phyloP scores from a whole-genome alignment of 2,113 vertebrate genomes.

The Taxidea taxus region DNA sequence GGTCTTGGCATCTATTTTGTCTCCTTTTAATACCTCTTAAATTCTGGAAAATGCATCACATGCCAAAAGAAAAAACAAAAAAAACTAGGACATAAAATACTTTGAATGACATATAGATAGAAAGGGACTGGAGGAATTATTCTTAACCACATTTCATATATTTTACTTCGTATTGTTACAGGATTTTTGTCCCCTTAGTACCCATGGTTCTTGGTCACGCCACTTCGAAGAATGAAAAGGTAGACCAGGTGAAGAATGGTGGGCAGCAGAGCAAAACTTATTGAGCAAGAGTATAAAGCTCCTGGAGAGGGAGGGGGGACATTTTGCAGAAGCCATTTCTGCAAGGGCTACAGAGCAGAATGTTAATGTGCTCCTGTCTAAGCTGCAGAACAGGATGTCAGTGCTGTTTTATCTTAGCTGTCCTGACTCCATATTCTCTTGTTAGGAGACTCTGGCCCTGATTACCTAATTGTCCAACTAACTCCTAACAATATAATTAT shows the following conservation, averaged over 20 bases:
- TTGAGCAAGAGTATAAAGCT: not conserved
- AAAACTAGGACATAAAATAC: not conserved
- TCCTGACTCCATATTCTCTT: not conserved
- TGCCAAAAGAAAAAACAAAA: not conserved
- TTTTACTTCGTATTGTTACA: not conserved
- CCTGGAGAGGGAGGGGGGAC: not conserved
- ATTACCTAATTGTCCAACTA: not conserved
- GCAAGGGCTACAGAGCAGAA: not conserved
- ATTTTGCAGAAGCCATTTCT: not conserved
- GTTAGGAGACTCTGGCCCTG: not conserved
- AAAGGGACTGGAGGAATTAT: not conserved
- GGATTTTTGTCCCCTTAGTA: not conserved
- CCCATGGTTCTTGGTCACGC: not conserved
- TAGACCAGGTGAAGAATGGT: not conserved
- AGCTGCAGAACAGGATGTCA: not conserved
- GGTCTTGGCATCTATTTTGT: not conserved
- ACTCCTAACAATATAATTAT: not conserved
- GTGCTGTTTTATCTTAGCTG: not conserved
- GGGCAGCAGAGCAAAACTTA: not conserved
- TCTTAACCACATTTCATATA: not conserved
- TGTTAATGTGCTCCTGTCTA: not conserved
- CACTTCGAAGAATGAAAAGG: not conserved
- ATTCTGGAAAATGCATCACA: not conserved
- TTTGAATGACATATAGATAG: not conserved
- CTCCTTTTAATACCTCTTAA: not conserved